Percentiles rank a stretch among this genome's conserved stretches.
Evolutionary conservation across 1,140 invertebrate genomes (phyloP).

Genomic region (Sycophaga agraensis): DNA sequence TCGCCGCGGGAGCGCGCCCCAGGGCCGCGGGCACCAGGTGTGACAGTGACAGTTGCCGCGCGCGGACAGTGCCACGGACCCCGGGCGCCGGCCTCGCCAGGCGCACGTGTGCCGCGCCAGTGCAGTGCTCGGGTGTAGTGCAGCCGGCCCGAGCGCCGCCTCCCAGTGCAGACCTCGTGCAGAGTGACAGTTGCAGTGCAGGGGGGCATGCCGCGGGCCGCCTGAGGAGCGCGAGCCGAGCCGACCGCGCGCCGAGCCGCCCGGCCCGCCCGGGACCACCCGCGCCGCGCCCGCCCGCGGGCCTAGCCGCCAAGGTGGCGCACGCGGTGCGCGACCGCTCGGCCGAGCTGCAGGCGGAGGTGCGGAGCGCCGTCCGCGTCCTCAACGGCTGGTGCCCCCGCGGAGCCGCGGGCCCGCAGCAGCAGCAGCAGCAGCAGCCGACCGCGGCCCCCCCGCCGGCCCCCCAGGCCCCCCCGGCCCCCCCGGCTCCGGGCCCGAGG

Average conservation of each 20-base stretch:
- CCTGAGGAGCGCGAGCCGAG: too few species aligned
- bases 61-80: conserved; percentile 50
- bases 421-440: conserved; percentile 19
- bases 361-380: conserved; percentile 52
- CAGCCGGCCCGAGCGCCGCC: too few species aligned
- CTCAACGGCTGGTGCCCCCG: conserved; percentile 56
- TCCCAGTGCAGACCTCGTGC: too few species aligned
- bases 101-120: conserved; percentile 53
- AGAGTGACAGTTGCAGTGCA: too few species aligned
- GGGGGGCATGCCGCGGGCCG: too few species aligned
- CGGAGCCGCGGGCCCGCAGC: conserved; percentile 30
- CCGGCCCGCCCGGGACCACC: background rate
- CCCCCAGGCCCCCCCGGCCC: conserved; percentile 14
- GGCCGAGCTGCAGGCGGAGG: conserved; percentile 55
- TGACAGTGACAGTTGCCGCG: conserved; percentile 54
- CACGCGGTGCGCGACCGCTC: conserved; percentile 50
- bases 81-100: conserved; percentile 53
- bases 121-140: too few species aligned
- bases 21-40: background rate
- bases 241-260: background rate
- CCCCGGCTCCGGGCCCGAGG: conserved; percentile 17
- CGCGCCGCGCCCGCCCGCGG: background rate
- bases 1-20: background rate
- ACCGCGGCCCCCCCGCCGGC: background rate
- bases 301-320: conserved; percentile 48